A percentile compares a stretch with the other conserved stretches of the same genome.
These are phyloP conservation scores for Sinopyrophorus schimmeli DNA, from an alignment of 2,888 invertebrate genomes.

Conservation along the genomic window DNA sequence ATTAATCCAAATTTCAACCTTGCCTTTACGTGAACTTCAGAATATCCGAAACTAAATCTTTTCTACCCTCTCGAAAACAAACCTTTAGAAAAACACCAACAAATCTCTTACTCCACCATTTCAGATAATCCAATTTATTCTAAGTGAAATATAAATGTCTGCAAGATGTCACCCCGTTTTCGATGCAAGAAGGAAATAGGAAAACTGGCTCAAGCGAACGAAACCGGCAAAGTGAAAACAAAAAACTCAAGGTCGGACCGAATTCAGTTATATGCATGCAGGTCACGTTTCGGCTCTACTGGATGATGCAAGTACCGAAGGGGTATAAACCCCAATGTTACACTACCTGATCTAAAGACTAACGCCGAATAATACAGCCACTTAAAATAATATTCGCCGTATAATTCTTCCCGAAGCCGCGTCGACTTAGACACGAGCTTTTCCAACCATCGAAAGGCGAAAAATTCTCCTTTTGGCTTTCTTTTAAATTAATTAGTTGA, in stretches of 20 bases:
- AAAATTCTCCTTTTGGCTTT: no score
- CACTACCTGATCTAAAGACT: conserved; percentile 40
- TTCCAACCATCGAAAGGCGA: no score
- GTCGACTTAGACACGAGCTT: no score
- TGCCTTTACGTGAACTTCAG: conserved; percentile 15
- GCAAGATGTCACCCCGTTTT: conserved; percentile 32
- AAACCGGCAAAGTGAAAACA: conserved; percentile 39
- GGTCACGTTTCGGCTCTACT: conserved; percentile 46
- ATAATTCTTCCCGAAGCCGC: no score
- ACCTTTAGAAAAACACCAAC: conserved; percentile 34
- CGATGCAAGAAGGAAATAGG: conserved; percentile 37
- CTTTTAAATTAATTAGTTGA: no score
- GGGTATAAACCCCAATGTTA: conserved; percentile 33
- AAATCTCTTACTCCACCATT: conserved; percentile 35
- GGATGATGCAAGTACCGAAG: conserved; percentile 33
- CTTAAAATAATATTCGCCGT: conserved; percentile 4
- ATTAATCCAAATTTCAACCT: conserved; percentile 31
- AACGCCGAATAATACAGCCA: no score
- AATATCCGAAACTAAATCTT: conserved; percentile 23
- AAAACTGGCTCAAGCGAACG: conserved; percentile 37
- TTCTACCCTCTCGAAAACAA: conserved; percentile 29
- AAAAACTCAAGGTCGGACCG: conserved; percentile 42
- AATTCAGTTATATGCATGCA: conserved; percentile 42
- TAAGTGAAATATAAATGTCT: conserved; percentile 39
- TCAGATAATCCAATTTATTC: conserved; percentile 37